Evolutionary conservation across 2,113 vertebrate species (phyloP), one percentile per base, ranked within the genome.

Genomic region (Odontesthes bonariensis): DNA sequence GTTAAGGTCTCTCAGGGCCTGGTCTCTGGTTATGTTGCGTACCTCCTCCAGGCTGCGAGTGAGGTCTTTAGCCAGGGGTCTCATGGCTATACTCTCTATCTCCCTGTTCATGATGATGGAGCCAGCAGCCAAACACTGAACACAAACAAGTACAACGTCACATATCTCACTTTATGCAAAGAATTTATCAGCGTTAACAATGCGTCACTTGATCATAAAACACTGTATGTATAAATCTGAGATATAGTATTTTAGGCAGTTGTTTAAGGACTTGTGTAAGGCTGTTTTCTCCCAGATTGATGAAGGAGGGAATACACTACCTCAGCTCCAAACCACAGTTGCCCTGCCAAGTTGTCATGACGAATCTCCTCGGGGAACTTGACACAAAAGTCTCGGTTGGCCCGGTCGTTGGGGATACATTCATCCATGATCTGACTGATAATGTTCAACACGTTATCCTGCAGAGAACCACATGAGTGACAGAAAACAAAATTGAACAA

Each of bases 51-150:
- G 92, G 92, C 97, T 98, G 58, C 95, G 94, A 0, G 97, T 99
- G 73, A 99, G 94, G 70, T 98, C 96, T 92, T 97, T 98, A 70
- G 98, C 98, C 88, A 99, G 91, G 0, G 98, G 98, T 58, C 96
- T 94, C 97, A 99, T 99, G 3, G 98, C 97, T 95, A 98, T 96
- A 87, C 97, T 98, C 91, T 99, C 98, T n/a, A 98, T 97, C 93
- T 99, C 98, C 52, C 98, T 95, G 91, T 99, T 99, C 98, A 99
- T 99, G 92, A 99, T 99, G 91, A 98, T 98, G 33, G 98, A 99
- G 81, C 98, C 98, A 1, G 98, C 97, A 49, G 97, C 97, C 93
- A 99, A 89, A 90, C 98, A 99, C 98, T 99, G 71, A 35, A 83
- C 44, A 86, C 70, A 22, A 90, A 16, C 1, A 72, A 35, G n/a